Evolutionary conservation across 2,888 invertebrate species (phyloP), one percentile per base, ranked within the genome.

Genomic region (Hypomecis punctinalis): DNA sequence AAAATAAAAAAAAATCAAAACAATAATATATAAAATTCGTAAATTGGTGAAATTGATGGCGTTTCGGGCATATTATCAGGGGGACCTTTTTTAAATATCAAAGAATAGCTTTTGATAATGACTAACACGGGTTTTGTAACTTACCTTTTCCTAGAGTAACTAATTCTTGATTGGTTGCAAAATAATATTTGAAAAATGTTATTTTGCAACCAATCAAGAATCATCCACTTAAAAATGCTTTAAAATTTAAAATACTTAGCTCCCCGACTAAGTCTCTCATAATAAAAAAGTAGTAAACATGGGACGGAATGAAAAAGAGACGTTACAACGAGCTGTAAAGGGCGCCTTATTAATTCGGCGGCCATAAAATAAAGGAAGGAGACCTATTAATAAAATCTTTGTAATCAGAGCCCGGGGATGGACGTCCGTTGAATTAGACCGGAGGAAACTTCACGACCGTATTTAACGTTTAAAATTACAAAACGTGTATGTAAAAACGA

Each of bases 301-400:
- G 75, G 66, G 67, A 68, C 66, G 70, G 72, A 81, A 85, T 83
- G 79, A 84, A 82, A 86, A 80, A 78, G 77, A 66, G 77, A 65
- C 74, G 73, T 76, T 70, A 69, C 74, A 73, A 74, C 80, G 76
- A 77, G 74, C 79, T 81, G 81, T 78, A 85, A 84, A 78, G 77
- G 77, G 69, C 73, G 72, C 75, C 78, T 83, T 83, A 84, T 86
- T 85, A 83, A 85, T 85, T 84, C 80, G 74, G 78, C 79, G 71
- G 75, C 76, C 79, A 76, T 82, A 81, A 85, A 84, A 81, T 78
- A 77, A 78, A 76, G 73, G 74, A 76, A 69, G 74, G 70, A 59
- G 65, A 71, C 62, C 72, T 61, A 60, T 72, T 75, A 79, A 78
- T 83, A 82, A 80, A 81, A 82, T 79, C 75, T 77, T 72, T 69